phyloP scores from a whole-genome alignment of 2,888 invertebrate genomes.

The Cataglyphis livida region DNA sequence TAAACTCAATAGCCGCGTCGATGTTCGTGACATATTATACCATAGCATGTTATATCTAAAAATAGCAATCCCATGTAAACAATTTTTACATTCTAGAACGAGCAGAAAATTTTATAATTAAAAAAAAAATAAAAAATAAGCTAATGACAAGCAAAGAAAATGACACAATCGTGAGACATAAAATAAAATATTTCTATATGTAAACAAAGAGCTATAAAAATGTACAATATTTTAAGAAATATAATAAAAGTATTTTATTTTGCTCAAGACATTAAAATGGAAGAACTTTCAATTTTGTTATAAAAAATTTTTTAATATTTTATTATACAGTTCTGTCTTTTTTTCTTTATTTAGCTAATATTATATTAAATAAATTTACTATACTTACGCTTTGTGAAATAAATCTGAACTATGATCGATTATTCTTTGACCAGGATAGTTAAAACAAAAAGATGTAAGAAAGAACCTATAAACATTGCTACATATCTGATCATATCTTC shows the following conservation, averaged over 20 bases:
- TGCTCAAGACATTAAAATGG: too few species aligned
- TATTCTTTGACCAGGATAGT: conserved; percentile 29
- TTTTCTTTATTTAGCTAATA: neutral
- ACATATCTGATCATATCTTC: conserved; percentile 30
- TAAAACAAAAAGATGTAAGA: conserved; percentile 30
- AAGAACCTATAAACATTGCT: neutral
- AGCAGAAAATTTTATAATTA: too few species aligned
- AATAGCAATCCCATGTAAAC: neutral
- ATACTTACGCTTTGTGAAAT: conserved; percentile 36
- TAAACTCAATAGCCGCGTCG: conserved; percentile 2
- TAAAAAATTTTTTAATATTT: too few species aligned
- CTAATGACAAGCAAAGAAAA: too few species aligned
- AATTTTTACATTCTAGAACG: too few species aligned
- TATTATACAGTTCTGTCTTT: neutral
- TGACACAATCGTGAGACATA: too few species aligned
- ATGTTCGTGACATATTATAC: conserved; percentile 17
- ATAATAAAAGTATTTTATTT: too few species aligned
- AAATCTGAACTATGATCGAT: conserved; percentile 22
- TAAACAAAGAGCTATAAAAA: too few species aligned
- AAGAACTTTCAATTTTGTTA: too few species aligned
- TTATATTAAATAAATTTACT: neutral
- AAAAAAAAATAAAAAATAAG: too few species aligned
- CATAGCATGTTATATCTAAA: conserved; percentile 18
- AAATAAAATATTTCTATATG: too few species aligned
- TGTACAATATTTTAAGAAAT: too few species aligned